Evolutionary conservation across 2,797 vertebrate genomes (phyloP), one percentile per base, ranked within the genome.

Genomic region (Pyrocephalus nanus): DNA sequence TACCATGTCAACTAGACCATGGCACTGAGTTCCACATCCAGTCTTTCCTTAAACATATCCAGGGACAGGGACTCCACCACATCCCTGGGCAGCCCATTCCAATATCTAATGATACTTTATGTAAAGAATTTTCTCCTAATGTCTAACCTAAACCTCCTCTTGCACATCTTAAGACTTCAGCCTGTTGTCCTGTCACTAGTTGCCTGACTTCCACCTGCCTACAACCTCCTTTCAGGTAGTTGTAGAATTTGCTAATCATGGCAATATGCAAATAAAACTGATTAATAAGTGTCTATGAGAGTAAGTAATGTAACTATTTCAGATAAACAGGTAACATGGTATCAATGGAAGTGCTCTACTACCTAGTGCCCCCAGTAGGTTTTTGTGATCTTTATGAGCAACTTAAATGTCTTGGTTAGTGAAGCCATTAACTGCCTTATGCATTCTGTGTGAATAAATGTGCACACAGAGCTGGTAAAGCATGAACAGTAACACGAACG

Each of bases 231-330:
- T 20, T 38, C 72, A 43, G 20, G 38, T 5, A 38, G 14, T 11
- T 43, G 11, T 27, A 55, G 36, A 55, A 84, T 50, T 43, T 47
- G 9, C 30, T 55, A 66, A 88, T 64, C 58, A n/a, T 7, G 26
- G 8, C 45, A 78, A 60, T 66, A 58, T 90, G 51, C 43, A 86
- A 61, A 72, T 32, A 51, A 73, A 78, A 43, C n/a, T 25, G 40
- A 53, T 64, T 76, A 16, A 36, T 0, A 0, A 64, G 26, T 4
- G 8, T 22, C 29, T 47, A 1, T 1, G 6, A 67, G 6, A 76
- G 21, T 21, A 76, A 64, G 40, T 29, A 64, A 81, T 0, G 0
- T 10, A 92, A 34, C 29, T 54, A 36, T 65, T 83, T 77, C 5
- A 13, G 27, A 45, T 34, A 55, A 86, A 47, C 5, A n/a, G 11